Base-by-base conservation (phyloP, 2,888 invertebrate genomes). In the Leptopterna dolabrata region DNA sequence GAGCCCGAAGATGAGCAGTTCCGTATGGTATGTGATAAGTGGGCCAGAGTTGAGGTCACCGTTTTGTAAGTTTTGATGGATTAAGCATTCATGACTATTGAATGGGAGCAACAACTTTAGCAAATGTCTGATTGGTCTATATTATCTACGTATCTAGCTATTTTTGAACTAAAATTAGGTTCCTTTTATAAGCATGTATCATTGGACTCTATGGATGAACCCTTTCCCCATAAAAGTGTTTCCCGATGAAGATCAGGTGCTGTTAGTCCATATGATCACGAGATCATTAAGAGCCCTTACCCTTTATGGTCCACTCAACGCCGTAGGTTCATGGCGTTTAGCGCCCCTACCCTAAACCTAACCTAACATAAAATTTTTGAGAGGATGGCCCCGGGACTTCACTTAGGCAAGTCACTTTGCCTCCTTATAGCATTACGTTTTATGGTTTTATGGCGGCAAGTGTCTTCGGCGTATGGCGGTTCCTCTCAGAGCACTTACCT, bases 291-390 rank as follows among this genome's bases (percentile, higher is more conserved):
- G 19, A 24, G 45, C 45, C 78, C 27, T 45, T 45, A 43, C 45
- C 78, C 45, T 78, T 78, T 78, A 78, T 45, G 78, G 45, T 43
- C 78, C 45, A 78, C 78, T 78, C 27, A 24, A 78, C 43, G 11
- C 45, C 19, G 45, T 43, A 19, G 19, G 78, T 19, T 78, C 45
- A 27, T 24, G 63, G 63, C 63, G 63, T 63, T 63, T 63, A 24
- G 63, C 63, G 27, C n/a, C n/a, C n/a, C n/a, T n/a, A n/a, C n/a
- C n/a, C n/a, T n/a, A n/a, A n/a, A n/a, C n/a, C n/a, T n/a, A n/a
- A 11, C 13, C 24, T 11, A 63, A 6, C 63, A 63, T 63, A 63
- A 63, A 11, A 11, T 63, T 63, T 63, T 63, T 63, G 63, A 19
- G 63, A 24, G 19, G 63, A 63, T 4, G 24, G 63, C 63, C 24